Base-by-base conservation (phyloP, 2,888 invertebrate species). In the Adelphocoris suturalis region DNA sequence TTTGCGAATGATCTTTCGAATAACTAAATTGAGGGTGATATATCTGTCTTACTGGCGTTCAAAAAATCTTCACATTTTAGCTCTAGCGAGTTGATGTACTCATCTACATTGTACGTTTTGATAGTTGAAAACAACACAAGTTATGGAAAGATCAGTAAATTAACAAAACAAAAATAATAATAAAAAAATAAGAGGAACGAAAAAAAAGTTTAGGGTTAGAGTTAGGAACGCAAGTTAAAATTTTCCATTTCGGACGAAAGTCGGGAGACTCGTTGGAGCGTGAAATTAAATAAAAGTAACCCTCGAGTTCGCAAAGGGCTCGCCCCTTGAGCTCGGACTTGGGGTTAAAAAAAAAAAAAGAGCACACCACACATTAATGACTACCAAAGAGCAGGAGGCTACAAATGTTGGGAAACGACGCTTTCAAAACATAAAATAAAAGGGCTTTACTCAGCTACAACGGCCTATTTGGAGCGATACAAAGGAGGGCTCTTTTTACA, bases 361-460 rank as follows among this genome's bases (percentile, higher is more conserved):
- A 57, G 16, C 57, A 5, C 76, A 14, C 76, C 46, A 80, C 46
- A 85, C 85, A 85, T 85, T 61, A 85, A 85, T 57, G 61, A 85
- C 85, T 61, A 23, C 61, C 23, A 57, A 82, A 85, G 61, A 85
- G 61, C 46, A 16, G 57, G 19, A 85, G 55, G 55, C 85, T 68
- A 68, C 68, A 84, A 85, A 85, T 85, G 85, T 61, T 55, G 61
- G 85, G 55, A 57, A 85, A 85, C 85, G 85, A 85, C 27, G 85
- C 85, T 57, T 85, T 85, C 85, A 85, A 61, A 68, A 57, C 16
- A n/a, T 11, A 68, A 68, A 23, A 68, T 68, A 68, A 68, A 68
- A 68, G 23, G 68, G 68, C 27, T 68, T 68, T 68, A 68, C 68
- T 11, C n/a, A 68, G 11, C 68, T 23, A 68, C 68, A 68, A 68